Evolutionary conservation across 2,113 vertebrate genomes (phyloP).

Genomic region (Lepus europaeus): DNA sequence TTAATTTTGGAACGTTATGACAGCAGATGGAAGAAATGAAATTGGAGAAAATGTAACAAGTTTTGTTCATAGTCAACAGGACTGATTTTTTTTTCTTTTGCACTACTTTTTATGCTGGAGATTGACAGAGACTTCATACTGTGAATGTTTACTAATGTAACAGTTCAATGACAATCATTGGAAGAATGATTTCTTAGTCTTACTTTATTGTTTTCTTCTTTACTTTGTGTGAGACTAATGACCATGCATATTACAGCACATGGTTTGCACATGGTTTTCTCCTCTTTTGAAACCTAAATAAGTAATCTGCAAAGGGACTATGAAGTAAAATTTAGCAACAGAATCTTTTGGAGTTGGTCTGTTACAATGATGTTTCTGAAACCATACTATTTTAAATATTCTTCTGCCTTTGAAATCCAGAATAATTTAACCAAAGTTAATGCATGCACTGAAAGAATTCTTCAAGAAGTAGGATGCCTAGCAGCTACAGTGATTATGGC

Average conservation of each 20-base stretch:
- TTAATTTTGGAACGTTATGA: slow-evolving; percentile 87
- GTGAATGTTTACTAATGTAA: slow-evolving; percentile 91
- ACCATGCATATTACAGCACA: slow-evolving; percentile 81
- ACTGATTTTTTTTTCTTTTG: slow-evolving; percentile 92
- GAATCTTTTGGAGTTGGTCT: slow-evolving; percentile 85
- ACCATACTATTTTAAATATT: slow-evolving; percentile 76
- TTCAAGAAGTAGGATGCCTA: slow-evolving; percentile 78
- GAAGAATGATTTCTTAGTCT: slow-evolving; percentile 87
- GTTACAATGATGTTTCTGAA: slow-evolving; percentile 83
- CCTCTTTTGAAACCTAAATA: slow-evolving; percentile 83
- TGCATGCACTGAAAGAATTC: slow-evolving; percentile 82
- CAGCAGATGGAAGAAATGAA: slow-evolving; percentile 85
- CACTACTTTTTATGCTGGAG: slow-evolving; percentile 92
- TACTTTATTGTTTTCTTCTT: slow-evolving; percentile 85
- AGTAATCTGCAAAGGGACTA: slow-evolving; percentile 85
- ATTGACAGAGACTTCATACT: slow-evolving; percentile 91
- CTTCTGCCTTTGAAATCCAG: slow-evolving; percentile 80
- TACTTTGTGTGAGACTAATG: slow-evolving; percentile 85
- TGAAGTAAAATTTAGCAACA: slow-evolving; percentile 88
- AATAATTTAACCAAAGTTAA: slow-evolving; percentile 83
- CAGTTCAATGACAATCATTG: slow-evolving; percentile 92
- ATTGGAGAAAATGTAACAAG: slow-evolving; percentile 84
- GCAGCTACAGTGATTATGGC: slow-evolving; percentile 81
- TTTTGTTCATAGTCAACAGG: slow-evolving; percentile 86
- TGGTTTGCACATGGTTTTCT: slow-evolving; percentile 83